These are phyloP conservation scores for Iselma pallidipennis DNA, from an alignment of 2,888 invertebrate genomes.

Conservation along the genomic window DNA sequence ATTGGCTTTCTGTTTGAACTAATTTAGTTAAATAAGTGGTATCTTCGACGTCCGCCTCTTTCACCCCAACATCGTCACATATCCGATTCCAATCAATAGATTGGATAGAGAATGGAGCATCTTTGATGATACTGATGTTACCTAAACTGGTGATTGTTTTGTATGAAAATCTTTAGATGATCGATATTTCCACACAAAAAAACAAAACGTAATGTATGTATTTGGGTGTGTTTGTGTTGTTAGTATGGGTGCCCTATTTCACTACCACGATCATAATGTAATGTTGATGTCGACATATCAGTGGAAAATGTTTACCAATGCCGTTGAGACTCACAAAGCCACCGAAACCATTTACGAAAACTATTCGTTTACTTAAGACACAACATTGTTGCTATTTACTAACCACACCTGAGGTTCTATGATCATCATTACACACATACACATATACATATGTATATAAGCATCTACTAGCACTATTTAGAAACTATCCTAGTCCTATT, in stretches of 20 bases:
- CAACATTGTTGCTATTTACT: slow-evolving; percentile 30
- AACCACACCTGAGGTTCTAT: slow-evolving; percentile 34
- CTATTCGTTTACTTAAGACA: slow-evolving; percentile 27
- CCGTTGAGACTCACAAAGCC: background rate
- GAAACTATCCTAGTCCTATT: background rate
- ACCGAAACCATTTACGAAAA: slow-evolving; percentile 2
- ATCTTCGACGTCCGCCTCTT: background rate
- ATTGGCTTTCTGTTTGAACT: background rate
- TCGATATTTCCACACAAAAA: background rate
- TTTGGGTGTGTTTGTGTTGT: no score
- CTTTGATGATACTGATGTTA: no score
- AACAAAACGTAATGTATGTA: background rate
- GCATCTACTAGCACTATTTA: background rate
- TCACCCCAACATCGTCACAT: background rate
- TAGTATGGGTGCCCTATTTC: no score
- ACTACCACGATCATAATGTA: no score
- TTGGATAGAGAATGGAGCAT: background rate
- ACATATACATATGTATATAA: slow-evolving; percentile 6
- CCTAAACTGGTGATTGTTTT: no score
- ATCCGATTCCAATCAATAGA: background rate
- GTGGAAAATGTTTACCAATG: background rate
- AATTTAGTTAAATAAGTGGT: background rate
- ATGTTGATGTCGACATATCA: background rate
- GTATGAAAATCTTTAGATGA: background rate
- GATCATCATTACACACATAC: slow-evolving; percentile 18